phyloP scores from a whole-genome alignment of 2,797 vertebrate species.

The Nothura maculosa region DNA sequence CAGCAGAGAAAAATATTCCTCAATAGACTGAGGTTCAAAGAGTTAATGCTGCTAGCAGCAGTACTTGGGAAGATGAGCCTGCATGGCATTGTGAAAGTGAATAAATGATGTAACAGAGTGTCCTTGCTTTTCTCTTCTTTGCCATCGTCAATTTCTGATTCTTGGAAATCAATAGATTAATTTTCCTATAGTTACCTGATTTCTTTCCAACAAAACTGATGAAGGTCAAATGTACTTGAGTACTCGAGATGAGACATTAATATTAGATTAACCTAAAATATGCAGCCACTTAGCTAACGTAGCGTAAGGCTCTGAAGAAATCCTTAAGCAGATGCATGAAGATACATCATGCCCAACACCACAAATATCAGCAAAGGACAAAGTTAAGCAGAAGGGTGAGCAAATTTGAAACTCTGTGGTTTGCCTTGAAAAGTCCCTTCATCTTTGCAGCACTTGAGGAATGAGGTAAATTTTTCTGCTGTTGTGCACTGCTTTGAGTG shows the following conservation, averaged over 20 bases:
- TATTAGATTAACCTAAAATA: conserved; percentile 56
- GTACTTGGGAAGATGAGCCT: conserved; percentile 25
- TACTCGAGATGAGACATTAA: conserved; percentile 34
- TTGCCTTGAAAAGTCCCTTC: conserved; percentile 7
- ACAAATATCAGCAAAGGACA: conserved; percentile 6
- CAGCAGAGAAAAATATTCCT: not conserved
- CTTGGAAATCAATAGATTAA: conserved; percentile 40
- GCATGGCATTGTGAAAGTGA: conserved; percentile 27
- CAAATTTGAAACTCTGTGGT: not conserved
- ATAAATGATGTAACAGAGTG: conserved; percentile 29
- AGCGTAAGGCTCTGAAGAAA: conserved; percentile 13
- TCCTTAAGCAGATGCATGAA: conserved; percentile 13
- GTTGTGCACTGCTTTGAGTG: not conserved
- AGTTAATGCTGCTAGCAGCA: conserved; percentile 26
- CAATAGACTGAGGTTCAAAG: not conserved
- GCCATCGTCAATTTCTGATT: conserved; percentile 53
- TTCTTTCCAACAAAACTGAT: conserved; percentile 47
- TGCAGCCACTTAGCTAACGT: conserved; percentile 22
- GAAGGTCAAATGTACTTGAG: conserved; percentile 46
- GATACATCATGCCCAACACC: not conserved
- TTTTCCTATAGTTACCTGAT: conserved; percentile 43
- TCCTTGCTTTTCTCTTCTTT: conserved; percentile 50
- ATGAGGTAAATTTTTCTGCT: not conserved
- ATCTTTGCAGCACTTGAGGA: not conserved
- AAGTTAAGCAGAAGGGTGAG: not conserved